These are phyloP conservation scores for Callospermophilus lateralis DNA, from an alignment of 2,113 vertebrate genomes.

Conservation along the genomic window DNA sequence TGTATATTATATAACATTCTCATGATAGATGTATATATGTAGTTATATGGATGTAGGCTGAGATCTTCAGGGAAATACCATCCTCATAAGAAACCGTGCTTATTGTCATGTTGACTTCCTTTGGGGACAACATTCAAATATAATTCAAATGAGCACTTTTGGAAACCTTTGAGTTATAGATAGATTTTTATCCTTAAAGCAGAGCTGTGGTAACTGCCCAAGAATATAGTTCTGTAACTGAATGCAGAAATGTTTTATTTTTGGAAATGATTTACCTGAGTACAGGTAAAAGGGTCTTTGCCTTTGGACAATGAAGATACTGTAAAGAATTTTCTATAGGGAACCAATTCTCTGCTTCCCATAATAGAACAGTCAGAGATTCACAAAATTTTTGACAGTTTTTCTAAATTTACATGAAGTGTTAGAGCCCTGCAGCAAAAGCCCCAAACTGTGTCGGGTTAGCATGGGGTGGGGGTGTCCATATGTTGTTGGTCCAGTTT, in stretches of 20 bases:
- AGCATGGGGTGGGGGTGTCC: neutral
- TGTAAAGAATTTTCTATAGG: neutral
- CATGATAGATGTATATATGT: neutral
- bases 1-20: neutral
- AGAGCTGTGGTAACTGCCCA: neutral
- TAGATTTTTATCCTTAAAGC: conserved; percentile 32
- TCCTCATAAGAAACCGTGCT: neutral
- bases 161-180: neutral
- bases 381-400: neutral
- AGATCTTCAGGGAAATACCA: neutral
- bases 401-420: neutral
- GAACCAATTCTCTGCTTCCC: neutral
- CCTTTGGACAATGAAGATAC: neutral
- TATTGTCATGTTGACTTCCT: conserved; percentile 31
- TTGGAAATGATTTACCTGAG: neutral
- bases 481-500: neutral
- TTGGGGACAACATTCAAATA: neutral
- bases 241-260: conserved; percentile 6
- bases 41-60: neutral
- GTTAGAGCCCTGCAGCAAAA: neutral
- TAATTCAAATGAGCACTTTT: conserved; percentile 24
- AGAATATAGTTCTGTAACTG: neutral
- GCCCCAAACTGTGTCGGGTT: neutral
- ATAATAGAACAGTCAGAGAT: neutral
- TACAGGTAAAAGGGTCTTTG: neutral